These are phyloP conservation scores for Acanthacorydalis orientalis DNA, from an alignment of 2,888 invertebrate genomes.

Conservation along the genomic window DNA sequence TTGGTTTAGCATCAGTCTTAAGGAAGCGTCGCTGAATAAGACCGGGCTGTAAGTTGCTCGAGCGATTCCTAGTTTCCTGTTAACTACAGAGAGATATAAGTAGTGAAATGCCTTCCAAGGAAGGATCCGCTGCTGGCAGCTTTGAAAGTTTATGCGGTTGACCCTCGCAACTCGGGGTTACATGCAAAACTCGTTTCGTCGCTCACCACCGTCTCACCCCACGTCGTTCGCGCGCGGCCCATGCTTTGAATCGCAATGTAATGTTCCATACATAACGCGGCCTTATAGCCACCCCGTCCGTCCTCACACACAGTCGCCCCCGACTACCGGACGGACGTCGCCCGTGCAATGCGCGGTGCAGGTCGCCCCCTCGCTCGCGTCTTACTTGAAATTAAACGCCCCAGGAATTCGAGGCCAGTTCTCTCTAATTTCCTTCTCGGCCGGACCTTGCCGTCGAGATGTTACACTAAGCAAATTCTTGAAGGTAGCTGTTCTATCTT, in stretches of 20 bases:
- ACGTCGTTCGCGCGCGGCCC: conserved; percentile 2
- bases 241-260: conserved; percentile 9
- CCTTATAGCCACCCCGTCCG: conserved; percentile 11
- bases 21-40: not conserved
- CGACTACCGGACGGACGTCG: conserved; percentile 13
- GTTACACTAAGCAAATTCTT: too few species aligned
- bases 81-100: too few species aligned
- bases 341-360: too few species aligned
- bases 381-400: conserved; percentile 24
- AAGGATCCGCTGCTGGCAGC: conserved; percentile 16
- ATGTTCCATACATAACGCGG: conserved; percentile 7
- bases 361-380: conserved; percentile 21
- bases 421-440: conserved; percentile 20
- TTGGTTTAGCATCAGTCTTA: too few species aligned
- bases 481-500: too few species aligned
- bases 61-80: not conserved
- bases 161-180: conserved; percentile 24
- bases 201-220: not conserved
- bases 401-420: conserved; percentile 22
- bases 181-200: conserved; percentile 9
- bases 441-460: conserved; percentile 13
- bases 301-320: conserved; percentile 12
- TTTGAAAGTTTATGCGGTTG: conserved; percentile 29
- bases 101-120: not conserved
- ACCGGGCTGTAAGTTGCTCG: not conserved